Evolutionary conservation across 1,140 invertebrate genomes (phyloP).

Genomic region (Proales similis): DNA sequence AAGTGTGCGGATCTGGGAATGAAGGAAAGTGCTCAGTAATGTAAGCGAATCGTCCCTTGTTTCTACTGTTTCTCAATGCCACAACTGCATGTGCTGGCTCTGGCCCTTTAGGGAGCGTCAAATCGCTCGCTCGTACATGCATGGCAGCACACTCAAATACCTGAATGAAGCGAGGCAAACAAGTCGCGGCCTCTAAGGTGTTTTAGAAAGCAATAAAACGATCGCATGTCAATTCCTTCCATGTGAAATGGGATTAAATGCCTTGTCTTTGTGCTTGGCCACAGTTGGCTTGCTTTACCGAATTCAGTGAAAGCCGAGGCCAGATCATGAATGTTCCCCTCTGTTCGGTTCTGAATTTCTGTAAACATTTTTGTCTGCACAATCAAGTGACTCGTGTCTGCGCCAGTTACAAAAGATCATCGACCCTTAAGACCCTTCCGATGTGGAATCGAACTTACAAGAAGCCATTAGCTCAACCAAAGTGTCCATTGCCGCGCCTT

Average conservation of each 20-base stretch:
- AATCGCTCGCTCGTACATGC: too few relatives aligned
- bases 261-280: too few relatives aligned
- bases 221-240: too few relatives aligned
- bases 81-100: too few relatives aligned
- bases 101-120: too few relatives aligned
- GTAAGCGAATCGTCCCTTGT: too few relatives aligned
- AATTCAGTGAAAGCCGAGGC: constrained; percentile 30
- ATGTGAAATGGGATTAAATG: too few relatives aligned
- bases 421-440: not conserved
- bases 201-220: too few relatives aligned
- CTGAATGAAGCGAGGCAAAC: too few relatives aligned
- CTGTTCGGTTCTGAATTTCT: constrained; percentile 18
- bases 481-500: constrained; percentile 16
- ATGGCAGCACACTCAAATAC: too few relatives aligned
- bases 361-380: constrained; percentile 32
- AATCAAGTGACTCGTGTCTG: constrained; percentile 10
- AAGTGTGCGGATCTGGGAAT: constrained; percentile 33
- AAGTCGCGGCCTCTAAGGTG: too few relatives aligned
- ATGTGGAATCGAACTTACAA: not conserved
- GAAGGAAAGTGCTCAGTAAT: constrained; percentile 33
- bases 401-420: not conserved
- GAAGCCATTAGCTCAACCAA: constrained; percentile 22
- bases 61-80: too few relatives aligned
- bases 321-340: constrained; percentile 24
- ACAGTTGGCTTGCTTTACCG: not conserved